Base-by-base conservation (phyloP, 2,888 invertebrate genomes). In the Mayetiola destructor region DNA sequence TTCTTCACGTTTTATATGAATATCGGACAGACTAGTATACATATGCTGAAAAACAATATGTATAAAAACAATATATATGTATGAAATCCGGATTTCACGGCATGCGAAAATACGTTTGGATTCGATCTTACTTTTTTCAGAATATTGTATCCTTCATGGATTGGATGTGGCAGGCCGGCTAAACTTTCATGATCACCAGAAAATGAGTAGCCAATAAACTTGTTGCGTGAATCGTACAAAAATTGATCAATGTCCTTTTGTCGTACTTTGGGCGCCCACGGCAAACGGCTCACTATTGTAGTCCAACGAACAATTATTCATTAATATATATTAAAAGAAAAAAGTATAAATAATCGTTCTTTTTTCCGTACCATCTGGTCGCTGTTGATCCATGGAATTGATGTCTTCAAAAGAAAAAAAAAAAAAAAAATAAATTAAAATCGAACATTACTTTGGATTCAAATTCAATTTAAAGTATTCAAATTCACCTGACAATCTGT, bases 251-350 rank as follows among this genome's bases (percentile, higher is more conserved):
- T 83, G 68, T 97, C 96, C 72, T 87, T 88, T 66, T 89, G 88
- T 9, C 93, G 79, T 14, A 95, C 94, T 79, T 97, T 97, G 0
- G 96, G 94, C 62, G 86, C 82, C 96, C 96, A 97, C 0, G 96
- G 96, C 61, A 97, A 77, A n/a, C n/a, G n/a, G n/a, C n/a, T n/a
- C n/a, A n/a, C n/a, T n/a, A n/a, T n/a, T n/a, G n/a, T n/a, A n/a
- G n/a, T n/a, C n/a, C n/a, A n/a, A n/a, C n/a, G n/a, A n/a, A n/a
- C n/a, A n/a, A n/a, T n/a, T n/a, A n/a, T n/a, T n/a, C n/a, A n/a
- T n/a, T n/a, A n/a, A n/a, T n/a, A n/a, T n/a, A n/a, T n/a, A n/a
- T n/a, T n/a, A n/a, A n/a, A n/a, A n/a, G n/a, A n/a, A n/a, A n/a
- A n/a, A n/a, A n/a, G n/a, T n/a, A n/a, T n/a, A n/a, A n/a, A n/a